Conservation (phyloP, 2,113 vertebrate species). For the Xiphophorus couchianus region DNA sequence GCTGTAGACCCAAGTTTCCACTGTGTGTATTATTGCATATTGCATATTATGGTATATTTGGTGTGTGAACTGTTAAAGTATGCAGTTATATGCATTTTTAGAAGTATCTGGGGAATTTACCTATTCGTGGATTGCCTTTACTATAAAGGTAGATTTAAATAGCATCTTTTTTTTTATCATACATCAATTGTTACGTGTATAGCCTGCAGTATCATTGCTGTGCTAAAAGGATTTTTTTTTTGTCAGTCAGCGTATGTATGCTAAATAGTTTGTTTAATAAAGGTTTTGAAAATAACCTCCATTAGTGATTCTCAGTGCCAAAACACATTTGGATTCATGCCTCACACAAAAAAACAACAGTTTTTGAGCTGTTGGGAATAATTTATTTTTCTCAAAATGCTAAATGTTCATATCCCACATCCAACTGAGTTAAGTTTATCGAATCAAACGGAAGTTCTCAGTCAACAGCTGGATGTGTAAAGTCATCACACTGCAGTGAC, state of each 20-base stretch:
- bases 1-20: too few species aligned
- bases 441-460: slow-evolving; percentile 14
- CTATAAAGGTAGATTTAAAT: too few species aligned
- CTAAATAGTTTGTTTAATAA: not conserved
- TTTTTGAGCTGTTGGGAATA: slow-evolving; percentile 33
- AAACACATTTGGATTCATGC: slow-evolving; percentile 7
- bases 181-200: too few species aligned
- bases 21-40: too few species aligned
- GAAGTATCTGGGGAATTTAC: too few species aligned
- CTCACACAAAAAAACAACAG: not conserved
- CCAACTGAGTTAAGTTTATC: slow-evolving; percentile 7
- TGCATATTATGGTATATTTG: too few species aligned
- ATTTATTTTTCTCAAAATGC: slow-evolving; percentile 35
- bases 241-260: not conserved
- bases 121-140: too few species aligned
- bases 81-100: too few species aligned
- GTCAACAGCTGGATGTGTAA: slow-evolving; percentile 48
- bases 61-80: too few species aligned
- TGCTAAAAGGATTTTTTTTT: not conserved
- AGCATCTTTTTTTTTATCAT: too few species aligned
- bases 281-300: slow-evolving; percentile 5
- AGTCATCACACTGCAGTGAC: slow-evolving; percentile 52
- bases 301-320: slow-evolving; percentile 22
- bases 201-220: too few species aligned
- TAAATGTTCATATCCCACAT: slow-evolving; percentile 33